Evolutionary conservation across 1,140 invertebrate genomes (phyloP).

Genomic region (Argopecten irradians): DNA sequence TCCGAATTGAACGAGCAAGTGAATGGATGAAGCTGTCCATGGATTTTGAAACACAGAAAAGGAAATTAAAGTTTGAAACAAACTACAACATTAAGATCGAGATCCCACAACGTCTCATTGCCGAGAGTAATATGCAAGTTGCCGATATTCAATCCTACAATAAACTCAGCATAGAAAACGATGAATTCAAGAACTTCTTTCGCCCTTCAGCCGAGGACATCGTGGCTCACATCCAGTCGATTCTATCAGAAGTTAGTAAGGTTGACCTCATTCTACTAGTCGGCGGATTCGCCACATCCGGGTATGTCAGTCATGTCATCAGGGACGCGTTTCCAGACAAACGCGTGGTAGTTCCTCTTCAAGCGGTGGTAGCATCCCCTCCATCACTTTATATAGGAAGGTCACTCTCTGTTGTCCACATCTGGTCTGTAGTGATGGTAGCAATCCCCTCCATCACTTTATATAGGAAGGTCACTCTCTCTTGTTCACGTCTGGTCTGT

Average conservation of each 20-base stretch:
- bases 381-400: no score
- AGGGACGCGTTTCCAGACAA: constrained; percentile 30
- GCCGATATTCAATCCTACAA: neutral
- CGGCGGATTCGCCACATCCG: constrained; percentile 26
- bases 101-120: constrained; percentile 6
- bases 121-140: neutral
- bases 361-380: constrained; percentile 30
- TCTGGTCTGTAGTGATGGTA: no score
- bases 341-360: constrained; percentile 29
- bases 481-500: no score
- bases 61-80: neutral
- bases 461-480: no score
- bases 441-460: no score
- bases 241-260: neutral
- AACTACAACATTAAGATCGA: neutral
- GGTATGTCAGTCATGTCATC: neutral
- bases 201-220: neutral
- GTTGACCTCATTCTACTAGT: constrained; percentile 16
- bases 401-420: no score
- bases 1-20: neutral
- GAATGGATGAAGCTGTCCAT: constrained; percentile 25
- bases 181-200: constrained; percentile 19
- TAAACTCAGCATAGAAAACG: constrained; percentile 20
- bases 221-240: neutral
- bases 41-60: constrained; percentile 36